These are phyloP conservation scores for Caenorhabditis becei DNA, from an alignment of 2,888 invertebrate genomes.

Conservation along the genomic window DNA sequence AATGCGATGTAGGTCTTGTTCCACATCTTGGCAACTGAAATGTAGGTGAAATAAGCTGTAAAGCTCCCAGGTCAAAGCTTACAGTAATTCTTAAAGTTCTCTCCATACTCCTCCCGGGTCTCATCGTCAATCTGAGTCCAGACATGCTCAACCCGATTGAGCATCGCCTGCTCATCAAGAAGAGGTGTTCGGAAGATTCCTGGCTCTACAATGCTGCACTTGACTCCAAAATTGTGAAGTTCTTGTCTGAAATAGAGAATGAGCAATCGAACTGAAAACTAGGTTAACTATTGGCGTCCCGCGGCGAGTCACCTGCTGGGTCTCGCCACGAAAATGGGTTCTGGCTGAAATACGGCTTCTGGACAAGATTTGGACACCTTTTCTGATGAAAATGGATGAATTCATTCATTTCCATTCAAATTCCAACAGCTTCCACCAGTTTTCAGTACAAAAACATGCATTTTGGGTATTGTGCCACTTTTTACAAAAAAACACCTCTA, in stretches of 20 bases:
- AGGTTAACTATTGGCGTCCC: too few species aligned
- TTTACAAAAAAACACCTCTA: too few species aligned
- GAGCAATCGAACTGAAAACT: not conserved
- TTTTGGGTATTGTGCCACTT: too few species aligned
- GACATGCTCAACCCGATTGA: conserved; percentile 70
- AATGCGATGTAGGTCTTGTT: conserved; percentile 67
- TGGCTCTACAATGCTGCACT: conserved; percentile 74
- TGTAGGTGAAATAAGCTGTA: not conserved
- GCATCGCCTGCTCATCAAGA: conserved; percentile 67
- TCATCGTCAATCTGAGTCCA: conserved; percentile 69
- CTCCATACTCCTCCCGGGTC: conserved; percentile 73
- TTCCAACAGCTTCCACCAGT: too few species aligned
- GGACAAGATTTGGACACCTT: too few species aligned
- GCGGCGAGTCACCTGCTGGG: too few species aligned
- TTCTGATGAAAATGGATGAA: too few species aligned
- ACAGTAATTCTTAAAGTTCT: conserved; percentile 75
- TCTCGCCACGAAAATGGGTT: too few species aligned
- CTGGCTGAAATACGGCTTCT: too few species aligned
- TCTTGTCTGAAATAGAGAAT: conserved; percentile 69
- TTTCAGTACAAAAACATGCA: too few species aligned
- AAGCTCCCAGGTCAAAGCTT: conserved; percentile 4
- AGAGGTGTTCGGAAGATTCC: conserved; percentile 76
- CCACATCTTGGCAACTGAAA: conserved; percentile 72
- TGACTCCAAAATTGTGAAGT: conserved; percentile 71
- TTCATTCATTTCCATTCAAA: too few species aligned